A percentile compares a stretch with the other conserved stretches of the same genome.
Evolutionary conservation across 2,113 vertebrate genomes (phyloP).

Genomic region (Xenopus borealis): DNA sequence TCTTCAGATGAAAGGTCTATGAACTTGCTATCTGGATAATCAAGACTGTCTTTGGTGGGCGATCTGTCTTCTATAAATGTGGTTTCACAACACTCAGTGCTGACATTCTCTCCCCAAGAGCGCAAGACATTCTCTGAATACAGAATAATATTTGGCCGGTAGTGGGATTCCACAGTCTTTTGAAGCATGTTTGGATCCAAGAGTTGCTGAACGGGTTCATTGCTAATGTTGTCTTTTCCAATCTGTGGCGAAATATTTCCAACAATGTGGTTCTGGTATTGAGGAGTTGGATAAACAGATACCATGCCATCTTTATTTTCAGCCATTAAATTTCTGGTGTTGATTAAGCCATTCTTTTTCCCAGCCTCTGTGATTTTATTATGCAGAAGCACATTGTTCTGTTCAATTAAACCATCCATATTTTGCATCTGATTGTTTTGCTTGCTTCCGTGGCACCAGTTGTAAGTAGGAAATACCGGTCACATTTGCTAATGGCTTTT

Average conservation of each 20-base stretch:
- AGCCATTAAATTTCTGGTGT: constrained; percentile 74
- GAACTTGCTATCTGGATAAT: constrained; percentile 77
- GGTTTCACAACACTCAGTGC: constrained; percentile 84
- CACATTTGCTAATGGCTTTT: constrained; percentile 54
- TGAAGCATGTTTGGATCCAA: constrained; percentile 81
- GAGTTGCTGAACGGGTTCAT: constrained; percentile 70
- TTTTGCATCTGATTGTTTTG: constrained; percentile 39
- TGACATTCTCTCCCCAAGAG: constrained; percentile 72
- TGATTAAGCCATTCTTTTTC: constrained; percentile 82
- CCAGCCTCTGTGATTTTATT: constrained; percentile 59
- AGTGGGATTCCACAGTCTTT: constrained; percentile 71
- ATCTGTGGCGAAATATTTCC: constrained; percentile 54
- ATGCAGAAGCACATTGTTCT: constrained; percentile 57
- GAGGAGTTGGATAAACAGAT: constrained; percentile 76
- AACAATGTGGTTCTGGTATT: constrained; percentile 70
- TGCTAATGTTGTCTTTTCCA: constrained; percentile 54
- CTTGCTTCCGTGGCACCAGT: constrained; percentile 30
- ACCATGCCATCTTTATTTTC: constrained; percentile 75
- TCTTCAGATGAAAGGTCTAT: constrained; percentile 78
- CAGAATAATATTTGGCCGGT: constrained; percentile 78
- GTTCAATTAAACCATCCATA: constrained; percentile 68
- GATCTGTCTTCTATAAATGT: constrained; percentile 85
- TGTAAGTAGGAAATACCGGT: constrained; percentile 39
- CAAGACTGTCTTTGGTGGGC: constrained; percentile 73
- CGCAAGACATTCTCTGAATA: constrained; percentile 78